These are phyloP conservation scores for Helogale parvula DNA, from an alignment of 2,113 vertebrate genomes.

Conservation along the genomic window DNA sequence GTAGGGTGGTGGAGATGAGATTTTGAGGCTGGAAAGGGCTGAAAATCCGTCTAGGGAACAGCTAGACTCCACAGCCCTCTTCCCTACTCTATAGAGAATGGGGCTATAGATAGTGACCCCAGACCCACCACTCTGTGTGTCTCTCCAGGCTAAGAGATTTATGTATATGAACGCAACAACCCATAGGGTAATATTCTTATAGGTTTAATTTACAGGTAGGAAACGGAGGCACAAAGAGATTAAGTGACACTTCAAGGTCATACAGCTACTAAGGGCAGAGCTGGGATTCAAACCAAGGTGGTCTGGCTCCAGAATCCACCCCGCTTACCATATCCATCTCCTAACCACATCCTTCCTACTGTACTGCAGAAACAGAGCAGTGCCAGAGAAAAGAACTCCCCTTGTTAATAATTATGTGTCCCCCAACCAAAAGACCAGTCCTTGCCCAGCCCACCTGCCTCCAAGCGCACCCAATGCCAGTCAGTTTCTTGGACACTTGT, in stretches of 20 bases:
- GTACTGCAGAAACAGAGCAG: background rate
- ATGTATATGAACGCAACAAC: background rate
- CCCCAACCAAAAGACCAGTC: background rate
- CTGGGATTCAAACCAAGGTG: background rate
- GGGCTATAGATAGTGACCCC: background rate
- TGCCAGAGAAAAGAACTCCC: background rate
- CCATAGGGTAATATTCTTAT: background rate
- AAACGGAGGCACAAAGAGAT: slow-evolving; percentile 14
- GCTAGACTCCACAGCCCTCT: background rate
- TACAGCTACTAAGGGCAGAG: background rate
- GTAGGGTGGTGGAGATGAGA: background rate
- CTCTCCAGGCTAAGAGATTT: background rate
- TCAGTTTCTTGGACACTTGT: background rate
- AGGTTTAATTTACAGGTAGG: background rate
- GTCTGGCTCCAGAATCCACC: background rate
- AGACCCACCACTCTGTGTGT: background rate
- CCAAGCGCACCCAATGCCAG: background rate
- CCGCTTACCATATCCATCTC: background rate
- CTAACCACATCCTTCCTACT: background rate
- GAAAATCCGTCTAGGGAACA: background rate
- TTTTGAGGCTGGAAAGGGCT: background rate
- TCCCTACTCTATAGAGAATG: background rate
- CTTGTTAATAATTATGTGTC: background rate
- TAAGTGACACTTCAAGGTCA: background rate
- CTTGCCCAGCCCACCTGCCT: background rate